phyloP scores from a whole-genome alignment of 1,140 invertebrate genomes.

The Ctenoplectra terminalis region DNA sequence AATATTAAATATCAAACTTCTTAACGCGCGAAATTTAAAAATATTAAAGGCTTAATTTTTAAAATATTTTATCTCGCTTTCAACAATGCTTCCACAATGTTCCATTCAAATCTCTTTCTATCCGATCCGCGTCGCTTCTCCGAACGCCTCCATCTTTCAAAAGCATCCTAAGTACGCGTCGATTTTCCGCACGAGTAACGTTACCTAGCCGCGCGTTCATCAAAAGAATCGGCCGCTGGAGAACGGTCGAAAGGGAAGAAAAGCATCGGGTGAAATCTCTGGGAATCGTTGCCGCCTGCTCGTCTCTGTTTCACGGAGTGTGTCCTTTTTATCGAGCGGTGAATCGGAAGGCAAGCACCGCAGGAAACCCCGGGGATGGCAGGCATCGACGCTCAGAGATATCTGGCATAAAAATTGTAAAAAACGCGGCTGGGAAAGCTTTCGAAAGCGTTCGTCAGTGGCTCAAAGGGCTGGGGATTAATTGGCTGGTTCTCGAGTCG shows the following conservation, averaged over 20 bases:
- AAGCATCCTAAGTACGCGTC: constrained; percentile 21
- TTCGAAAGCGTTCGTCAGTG: background rate
- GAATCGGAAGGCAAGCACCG: constrained; percentile 54
- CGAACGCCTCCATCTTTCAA: background rate
- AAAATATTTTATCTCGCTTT: no score
- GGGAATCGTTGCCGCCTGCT: no score
- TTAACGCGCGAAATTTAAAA: no score
- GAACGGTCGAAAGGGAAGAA: constrained; percentile 4
- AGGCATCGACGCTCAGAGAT: background rate
- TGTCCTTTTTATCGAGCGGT: constrained; percentile 42
- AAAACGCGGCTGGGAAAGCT: background rate
- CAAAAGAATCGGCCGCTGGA: constrained; percentile 21
- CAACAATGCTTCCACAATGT: no score
- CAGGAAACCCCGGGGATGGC: background rate
- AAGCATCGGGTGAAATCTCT: constrained; percentile 35
- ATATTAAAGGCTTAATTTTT: no score
- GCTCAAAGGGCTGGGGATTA: constrained; percentile 13
- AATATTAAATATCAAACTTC: no score
- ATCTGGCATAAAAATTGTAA: background rate
- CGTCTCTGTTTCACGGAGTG: background rate
- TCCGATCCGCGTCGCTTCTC: background rate
- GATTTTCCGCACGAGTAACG: constrained; percentile 36
- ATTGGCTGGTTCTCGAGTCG: background rate
- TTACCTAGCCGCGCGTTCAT: background rate
- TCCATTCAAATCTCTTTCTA: background rate